phyloP scores from a whole-genome alignment of 1,140 invertebrate species.

The Drosophila ironensis region DNA sequence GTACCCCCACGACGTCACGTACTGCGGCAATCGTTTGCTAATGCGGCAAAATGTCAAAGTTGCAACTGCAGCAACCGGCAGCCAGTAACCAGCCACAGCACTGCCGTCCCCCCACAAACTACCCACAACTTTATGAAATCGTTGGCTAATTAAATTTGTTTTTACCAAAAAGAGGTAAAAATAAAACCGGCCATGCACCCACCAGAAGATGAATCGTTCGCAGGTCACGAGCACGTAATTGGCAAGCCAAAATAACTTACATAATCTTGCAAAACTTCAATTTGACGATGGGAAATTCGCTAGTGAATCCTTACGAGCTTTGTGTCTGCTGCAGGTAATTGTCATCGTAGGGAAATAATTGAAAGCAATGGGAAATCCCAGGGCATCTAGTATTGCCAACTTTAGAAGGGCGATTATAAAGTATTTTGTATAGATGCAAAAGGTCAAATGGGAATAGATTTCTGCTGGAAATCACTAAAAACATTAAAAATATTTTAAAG shows the following conservation, averaged over 20 bases:
- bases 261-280: slow-evolving; percentile 8
- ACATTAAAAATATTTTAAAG: too few relatives aligned
- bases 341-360: too few relatives aligned
- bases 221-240: slow-evolving; percentile 54
- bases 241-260: slow-evolving; percentile 9
- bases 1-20: slow-evolving; percentile 38
- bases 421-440: too few relatives aligned
- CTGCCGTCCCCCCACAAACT: not conserved
- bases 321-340: too few relatives aligned
- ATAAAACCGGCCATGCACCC: slow-evolving; percentile 25
- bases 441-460: too few relatives aligned
- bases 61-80: slow-evolving; percentile 26
- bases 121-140: slow-evolving; percentile 31
- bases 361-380: too few relatives aligned
- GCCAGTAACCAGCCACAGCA: not conserved
- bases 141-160: slow-evolving; percentile 74
- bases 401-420: too few relatives aligned
- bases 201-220: slow-evolving; percentile 52
- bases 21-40: slow-evolving; percentile 49
- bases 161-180: slow-evolving; percentile 27
- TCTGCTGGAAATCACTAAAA: too few relatives aligned
- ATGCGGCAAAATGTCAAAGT: slow-evolving; percentile 70
- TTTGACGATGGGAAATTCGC: not conserved
- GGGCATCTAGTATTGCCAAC: too few relatives aligned
- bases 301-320: not conserved